phyloP scores from a whole-genome alignment of 2,888 invertebrate species.

The Steinernema scapterisci region DNA sequence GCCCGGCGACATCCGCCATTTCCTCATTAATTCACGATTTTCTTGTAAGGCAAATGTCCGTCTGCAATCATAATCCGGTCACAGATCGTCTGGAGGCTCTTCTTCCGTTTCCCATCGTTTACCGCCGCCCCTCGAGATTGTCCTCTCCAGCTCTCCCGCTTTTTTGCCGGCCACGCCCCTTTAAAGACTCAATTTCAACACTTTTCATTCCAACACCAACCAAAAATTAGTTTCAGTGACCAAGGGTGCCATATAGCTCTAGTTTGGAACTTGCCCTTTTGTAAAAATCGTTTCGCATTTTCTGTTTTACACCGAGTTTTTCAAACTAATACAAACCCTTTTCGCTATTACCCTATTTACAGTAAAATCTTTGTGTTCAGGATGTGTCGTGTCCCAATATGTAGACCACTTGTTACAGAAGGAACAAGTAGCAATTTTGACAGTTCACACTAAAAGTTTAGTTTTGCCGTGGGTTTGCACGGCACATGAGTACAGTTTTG shows the following conservation, averaged over 20 bases:
- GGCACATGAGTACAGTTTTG: too few relatives aligned
- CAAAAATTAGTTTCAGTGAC: not conserved
- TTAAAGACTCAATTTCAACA: not conserved
- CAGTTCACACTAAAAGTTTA: too few relatives aligned
- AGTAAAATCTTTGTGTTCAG: too few relatives aligned
- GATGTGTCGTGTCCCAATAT: too few relatives aligned
- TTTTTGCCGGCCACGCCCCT: not conserved
- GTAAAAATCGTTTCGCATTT: too few relatives aligned
- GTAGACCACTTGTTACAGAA: too few relatives aligned
- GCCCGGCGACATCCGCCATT: not conserved
- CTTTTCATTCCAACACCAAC: constrained; percentile 3
- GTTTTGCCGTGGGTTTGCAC: too few relatives aligned
- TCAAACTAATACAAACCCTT: too few relatives aligned
- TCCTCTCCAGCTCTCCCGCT: not conserved
- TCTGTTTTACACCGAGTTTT: too few relatives aligned
- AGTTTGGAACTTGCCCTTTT: too few relatives aligned
- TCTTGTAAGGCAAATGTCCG: not conserved
- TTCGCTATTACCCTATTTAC: too few relatives aligned
- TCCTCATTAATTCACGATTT: not conserved
- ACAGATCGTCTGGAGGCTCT: not conserved
- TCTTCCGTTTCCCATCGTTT: not conserved
- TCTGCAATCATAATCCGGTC: constrained; percentile 16
- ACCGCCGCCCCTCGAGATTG: constrained; percentile 25
- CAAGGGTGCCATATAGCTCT: not conserved
- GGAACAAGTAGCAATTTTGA: too few relatives aligned